phyloP scores from a whole-genome alignment of 2,797 vertebrate genomes.

The Sorex maritimensis region DNA sequence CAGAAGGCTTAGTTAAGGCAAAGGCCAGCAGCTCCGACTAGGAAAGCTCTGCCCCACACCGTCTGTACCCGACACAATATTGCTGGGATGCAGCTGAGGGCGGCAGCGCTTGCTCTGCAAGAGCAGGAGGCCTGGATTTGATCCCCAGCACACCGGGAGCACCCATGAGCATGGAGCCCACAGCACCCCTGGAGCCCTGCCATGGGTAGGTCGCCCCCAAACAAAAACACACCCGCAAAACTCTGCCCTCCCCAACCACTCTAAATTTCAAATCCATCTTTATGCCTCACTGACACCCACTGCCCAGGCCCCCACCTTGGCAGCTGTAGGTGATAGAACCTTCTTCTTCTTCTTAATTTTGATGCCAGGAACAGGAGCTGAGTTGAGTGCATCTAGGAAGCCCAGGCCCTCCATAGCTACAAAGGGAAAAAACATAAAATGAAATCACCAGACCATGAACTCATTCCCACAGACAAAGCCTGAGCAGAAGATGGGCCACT shows the following conservation, averaged over 20 bases:
- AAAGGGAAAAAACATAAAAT: background rate
- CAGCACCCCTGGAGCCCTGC: no score
- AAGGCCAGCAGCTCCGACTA: background rate
- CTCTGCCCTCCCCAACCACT: no score
- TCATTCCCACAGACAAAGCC: background rate
- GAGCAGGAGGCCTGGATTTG: no score
- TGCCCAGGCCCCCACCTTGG: slow-evolving; percentile 92
- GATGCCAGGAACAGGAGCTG: slow-evolving; percentile 96
- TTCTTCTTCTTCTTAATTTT: slow-evolving; percentile 99
- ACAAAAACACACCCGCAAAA: background rate
- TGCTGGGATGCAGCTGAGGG: no score
- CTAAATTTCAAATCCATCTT: background rate
- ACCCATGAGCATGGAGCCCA: no score
- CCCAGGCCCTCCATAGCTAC: slow-evolving; percentile 97
- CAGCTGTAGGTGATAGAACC: slow-evolving; percentile 94
- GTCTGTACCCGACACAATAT: background rate
- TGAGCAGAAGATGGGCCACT: background rate
- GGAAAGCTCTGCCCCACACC: background rate
- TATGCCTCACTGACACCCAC: background rate
- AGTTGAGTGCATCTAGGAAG: slow-evolving; percentile 97
- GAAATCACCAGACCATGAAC: background rate
- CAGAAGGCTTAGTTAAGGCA: background rate
- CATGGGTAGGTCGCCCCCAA: no score
- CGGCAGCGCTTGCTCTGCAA: no score
- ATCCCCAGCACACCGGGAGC: no score